Conservation (phyloP, 2,113 vertebrate species). For the Tursiops truncatus region DNA sequence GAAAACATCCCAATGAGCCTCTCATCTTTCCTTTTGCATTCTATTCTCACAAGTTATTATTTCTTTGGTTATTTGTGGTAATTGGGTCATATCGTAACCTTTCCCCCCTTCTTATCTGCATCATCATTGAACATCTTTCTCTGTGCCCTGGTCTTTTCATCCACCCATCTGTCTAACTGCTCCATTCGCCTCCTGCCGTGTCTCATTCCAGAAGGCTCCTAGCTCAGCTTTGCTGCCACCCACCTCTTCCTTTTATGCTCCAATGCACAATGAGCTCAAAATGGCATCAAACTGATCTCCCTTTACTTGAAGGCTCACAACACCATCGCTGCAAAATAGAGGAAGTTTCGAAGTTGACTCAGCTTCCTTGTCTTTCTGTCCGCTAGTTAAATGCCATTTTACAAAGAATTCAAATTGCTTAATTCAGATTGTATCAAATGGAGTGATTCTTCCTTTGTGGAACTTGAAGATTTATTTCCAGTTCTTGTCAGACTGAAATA, state of each 20-base stretch:
- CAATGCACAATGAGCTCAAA: conserved; percentile 35
- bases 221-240: conserved; percentile 29
- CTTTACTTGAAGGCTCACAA: conserved; percentile 55
- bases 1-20: not conserved
- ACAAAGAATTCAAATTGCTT: conserved; percentile 28
- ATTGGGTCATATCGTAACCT: conserved; percentile 43
- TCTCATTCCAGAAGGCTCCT: not conserved
- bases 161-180: conserved; percentile 52
- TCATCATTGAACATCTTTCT: conserved; percentile 52
- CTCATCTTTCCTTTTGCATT: not conserved
- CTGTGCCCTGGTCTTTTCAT: conserved; percentile 8
- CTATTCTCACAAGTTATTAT: conserved; percentile 16
- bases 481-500: not conserved
- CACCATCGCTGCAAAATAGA: not conserved
- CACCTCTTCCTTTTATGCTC: conserved; percentile 59
- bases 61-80: conserved; percentile 54
- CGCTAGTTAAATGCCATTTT: conserved; percentile 35
- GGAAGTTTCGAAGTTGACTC: conserved; percentile 48
- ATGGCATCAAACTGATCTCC: conserved; percentile 49
- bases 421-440: not conserved
- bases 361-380: conserved; percentile 28
- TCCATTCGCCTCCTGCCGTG: conserved; percentile 27
- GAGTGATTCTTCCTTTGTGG: not conserved
- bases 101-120: conserved; percentile 1
- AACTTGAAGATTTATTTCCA: not conserved